Conservation (phyloP, 2,888 invertebrate species). For the Aplocera efformata region DNA sequence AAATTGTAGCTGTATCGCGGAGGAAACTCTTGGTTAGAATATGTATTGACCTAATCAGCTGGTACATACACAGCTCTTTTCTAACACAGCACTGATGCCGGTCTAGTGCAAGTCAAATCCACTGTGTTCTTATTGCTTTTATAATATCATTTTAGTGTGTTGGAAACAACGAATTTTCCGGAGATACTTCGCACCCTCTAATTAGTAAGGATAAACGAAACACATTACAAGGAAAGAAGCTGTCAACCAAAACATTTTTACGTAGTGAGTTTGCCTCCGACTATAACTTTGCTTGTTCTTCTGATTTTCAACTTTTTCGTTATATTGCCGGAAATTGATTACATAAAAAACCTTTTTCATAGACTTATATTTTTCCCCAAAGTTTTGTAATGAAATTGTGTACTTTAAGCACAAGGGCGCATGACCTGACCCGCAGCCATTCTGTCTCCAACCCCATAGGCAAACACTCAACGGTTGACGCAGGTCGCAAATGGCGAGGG, state of each 20-base stretch:
- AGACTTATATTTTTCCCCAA: constrained; percentile 15
- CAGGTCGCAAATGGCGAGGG: constrained; percentile 23
- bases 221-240: not conserved
- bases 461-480: constrained; percentile 28
- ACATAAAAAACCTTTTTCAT: constrained; percentile 20
- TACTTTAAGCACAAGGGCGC: constrained; percentile 17
- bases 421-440: constrained; percentile 22
- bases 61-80: too few species aligned
- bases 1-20: too few species aligned
- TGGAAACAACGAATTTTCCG: too few species aligned
- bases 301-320: constrained; percentile 7
- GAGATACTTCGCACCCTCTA: too few species aligned
- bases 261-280: not conserved
- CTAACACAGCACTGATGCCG: too few species aligned
- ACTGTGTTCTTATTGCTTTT: too few species aligned
- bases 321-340: constrained; percentile 7
- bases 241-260: not conserved
- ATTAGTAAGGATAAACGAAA: too few species aligned
- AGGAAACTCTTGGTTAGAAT: too few species aligned
- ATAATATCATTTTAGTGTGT: too few species aligned
- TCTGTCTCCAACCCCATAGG: constrained; percentile 23
- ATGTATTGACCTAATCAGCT: too few species aligned
- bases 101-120: too few species aligned
- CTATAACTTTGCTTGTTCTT: constrained; percentile 1
- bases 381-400: constrained; percentile 23